Percentiles rank a stretch among this genome's conserved stretches.
phyloP scores from a whole-genome alignment of 2,797 vertebrate genomes.

The Pipistrellus kuhlii region DNA sequence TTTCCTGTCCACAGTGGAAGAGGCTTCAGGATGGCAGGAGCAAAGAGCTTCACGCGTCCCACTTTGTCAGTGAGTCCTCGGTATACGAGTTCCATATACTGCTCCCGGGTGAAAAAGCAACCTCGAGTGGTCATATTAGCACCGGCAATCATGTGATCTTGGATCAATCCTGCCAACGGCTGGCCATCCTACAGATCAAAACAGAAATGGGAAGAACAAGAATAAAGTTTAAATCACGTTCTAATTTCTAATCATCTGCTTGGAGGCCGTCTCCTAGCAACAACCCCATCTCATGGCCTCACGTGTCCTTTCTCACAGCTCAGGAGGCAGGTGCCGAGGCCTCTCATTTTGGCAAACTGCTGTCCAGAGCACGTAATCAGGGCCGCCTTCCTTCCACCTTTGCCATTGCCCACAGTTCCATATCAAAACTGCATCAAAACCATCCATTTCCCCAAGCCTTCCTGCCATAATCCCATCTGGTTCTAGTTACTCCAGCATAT shows the following conservation, averaged over 20 bases:
- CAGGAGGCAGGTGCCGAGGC: no score
- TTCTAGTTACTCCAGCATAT: conserved; percentile 59
- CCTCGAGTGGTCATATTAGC: conserved; percentile 95
- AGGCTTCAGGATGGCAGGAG: conserved; percentile 94
- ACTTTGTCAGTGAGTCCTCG: conserved; percentile 95
- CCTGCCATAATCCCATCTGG: conserved; percentile 63
- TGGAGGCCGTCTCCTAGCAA: not conserved
- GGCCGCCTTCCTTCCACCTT: not conserved
- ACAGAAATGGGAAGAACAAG: not conserved
- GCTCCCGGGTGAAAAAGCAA: conserved; percentile 94
- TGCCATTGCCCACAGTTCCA: not conserved
- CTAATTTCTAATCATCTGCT: not conserved
- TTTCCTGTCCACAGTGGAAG: conserved; percentile 95
- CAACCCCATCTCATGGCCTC: not conserved
- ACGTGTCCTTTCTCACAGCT: no score
- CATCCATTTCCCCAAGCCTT: not conserved
- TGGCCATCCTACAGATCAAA: conserved; percentile 93
- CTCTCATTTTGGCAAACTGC: not conserved
- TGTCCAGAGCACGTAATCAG: not conserved
- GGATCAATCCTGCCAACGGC: conserved; percentile 96
- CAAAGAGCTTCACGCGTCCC: conserved; percentile 91
- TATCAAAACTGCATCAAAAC: not conserved
- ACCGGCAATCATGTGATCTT: conserved; percentile 98
- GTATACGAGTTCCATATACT: conserved; percentile 96
- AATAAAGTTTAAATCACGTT: not conserved